Conservation (phyloP, 2,797 vertebrate genomes). For the Aphelocoma californica region DNA sequence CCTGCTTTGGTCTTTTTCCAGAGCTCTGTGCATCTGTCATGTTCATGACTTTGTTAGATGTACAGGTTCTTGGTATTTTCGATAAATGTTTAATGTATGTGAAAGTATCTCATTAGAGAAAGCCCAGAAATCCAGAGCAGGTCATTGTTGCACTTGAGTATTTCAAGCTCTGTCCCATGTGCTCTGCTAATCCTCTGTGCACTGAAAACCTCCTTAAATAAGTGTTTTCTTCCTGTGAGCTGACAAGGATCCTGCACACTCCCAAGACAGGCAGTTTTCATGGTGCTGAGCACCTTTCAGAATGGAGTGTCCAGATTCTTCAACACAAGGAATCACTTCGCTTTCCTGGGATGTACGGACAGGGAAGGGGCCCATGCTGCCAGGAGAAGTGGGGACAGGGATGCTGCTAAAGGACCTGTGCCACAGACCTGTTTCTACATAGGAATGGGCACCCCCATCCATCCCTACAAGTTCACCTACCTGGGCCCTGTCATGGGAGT, state of each 20-base stretch:
- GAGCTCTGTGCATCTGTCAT: neutral
- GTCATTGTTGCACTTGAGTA: accelerated
- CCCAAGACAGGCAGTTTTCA: neutral
- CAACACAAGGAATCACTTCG: neutral
- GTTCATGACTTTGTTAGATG: neutral
- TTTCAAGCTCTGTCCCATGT: neutral
- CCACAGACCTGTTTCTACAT: neutral
- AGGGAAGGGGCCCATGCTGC: neutral
- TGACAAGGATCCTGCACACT: neutral
- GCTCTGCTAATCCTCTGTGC: neutral
- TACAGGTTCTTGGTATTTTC: neutral
- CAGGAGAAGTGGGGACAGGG: neutral
- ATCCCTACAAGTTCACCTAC: neutral
- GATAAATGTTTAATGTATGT: neutral
- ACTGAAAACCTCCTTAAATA: neutral
- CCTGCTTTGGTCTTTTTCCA: neutral
- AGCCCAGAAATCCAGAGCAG: neutral
- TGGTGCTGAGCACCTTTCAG: neutral
- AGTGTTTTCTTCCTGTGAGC: neutral
- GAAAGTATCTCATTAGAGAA: neutral
- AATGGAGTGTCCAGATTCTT: neutral
- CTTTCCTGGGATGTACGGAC: accelerated
- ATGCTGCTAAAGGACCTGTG: neutral
- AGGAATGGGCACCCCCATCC: neutral
- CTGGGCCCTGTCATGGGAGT: neutral